These are phyloP conservation scores for Nesometra sesokonis DNA, from an alignment of 35 echinoderm and acorn worm species.

Conservation along the genomic window DNA sequence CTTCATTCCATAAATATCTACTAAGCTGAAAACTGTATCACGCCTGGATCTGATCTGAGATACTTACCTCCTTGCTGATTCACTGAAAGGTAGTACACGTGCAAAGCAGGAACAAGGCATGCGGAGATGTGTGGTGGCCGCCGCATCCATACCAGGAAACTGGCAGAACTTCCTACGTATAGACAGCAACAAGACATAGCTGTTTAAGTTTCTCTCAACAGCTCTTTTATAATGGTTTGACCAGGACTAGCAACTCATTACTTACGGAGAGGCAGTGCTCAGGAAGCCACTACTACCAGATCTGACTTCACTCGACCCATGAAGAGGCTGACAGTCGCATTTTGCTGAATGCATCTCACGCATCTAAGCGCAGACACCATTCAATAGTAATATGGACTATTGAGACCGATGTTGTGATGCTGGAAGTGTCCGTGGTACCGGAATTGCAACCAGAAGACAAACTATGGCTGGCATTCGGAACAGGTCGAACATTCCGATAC, in stretches of 20 bases:
- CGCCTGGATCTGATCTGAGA: background rate
- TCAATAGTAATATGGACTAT: conserved; percentile 19
- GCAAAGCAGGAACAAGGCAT: no score
- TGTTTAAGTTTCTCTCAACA: conserved; percentile 9
- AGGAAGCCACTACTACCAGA: background rate
- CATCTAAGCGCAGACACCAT: background rate
- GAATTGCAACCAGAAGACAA: background rate
- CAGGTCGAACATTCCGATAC: background rate
- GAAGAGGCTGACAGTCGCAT: conserved; percentile 45
- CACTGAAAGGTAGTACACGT: background rate
- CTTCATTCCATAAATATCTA: background rate
- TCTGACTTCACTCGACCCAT: conserved; percentile 2
- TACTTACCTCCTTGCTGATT: background rate
- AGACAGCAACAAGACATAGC: background rate
- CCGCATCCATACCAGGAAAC: background rate
- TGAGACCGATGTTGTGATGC: conserved; percentile 17
- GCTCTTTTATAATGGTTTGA: background rate
- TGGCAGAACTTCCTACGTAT: background rate
- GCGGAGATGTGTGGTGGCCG: no score
- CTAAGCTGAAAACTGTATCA: no score
- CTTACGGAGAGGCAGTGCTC: conserved; percentile 2
- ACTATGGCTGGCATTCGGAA: conserved; percentile 17
- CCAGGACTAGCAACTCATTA: conserved; percentile 15
- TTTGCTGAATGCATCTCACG: conserved; percentile 20
- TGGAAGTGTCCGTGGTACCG: background rate